A percentile compares a stretch with the other conserved stretches of the same genome.
Conservation (phyloP, 2,888 invertebrate species). For the Koerneria pararmatus region DNA sequence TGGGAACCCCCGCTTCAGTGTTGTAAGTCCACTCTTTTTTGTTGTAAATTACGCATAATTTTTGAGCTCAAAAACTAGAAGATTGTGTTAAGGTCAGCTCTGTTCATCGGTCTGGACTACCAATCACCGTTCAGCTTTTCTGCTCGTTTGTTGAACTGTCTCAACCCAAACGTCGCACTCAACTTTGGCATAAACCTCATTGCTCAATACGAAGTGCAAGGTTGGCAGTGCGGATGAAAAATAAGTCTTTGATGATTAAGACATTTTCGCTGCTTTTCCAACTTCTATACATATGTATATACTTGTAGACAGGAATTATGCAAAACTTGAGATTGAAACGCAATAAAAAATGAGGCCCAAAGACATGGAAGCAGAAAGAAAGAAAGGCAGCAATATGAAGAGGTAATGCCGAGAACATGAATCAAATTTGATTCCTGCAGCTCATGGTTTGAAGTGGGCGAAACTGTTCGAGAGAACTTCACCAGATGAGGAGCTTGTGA, state of each 20-base stretch:
- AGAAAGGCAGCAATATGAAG: neutral
- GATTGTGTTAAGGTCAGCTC: no score
- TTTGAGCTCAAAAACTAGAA: no score
- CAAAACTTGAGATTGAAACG: no score
- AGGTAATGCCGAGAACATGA: neutral
- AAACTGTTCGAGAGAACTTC: constrained; percentile 32
- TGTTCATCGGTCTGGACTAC: constrained; percentile 38
- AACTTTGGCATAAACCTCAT: constrained; percentile 40
- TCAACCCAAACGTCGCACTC: constrained; percentile 49
- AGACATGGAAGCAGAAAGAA: neutral
- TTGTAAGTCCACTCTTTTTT: no score
- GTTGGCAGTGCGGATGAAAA: constrained; percentile 14
- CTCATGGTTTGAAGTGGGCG: constrained; percentile 43
- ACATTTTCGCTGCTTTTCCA: no score
- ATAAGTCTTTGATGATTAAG: constrained; percentile 17
- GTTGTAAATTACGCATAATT: no score
- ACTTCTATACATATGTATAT: no score
- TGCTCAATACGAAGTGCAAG: constrained; percentile 49
- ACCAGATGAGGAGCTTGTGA: constrained; percentile 44
- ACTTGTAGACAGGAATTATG: no score
- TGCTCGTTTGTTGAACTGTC: constrained; percentile 40
- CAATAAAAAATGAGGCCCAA: neutral
- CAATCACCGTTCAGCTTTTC: constrained; percentile 33
- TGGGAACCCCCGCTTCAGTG: no score
- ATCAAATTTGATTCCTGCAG: constrained; percentile 24